Evolutionary conservation across 92 coral and sea anemone species (phyloP), one percentile per base, ranked within the genome.

Genomic region (Parazoanthus atlanticus): DNA sequence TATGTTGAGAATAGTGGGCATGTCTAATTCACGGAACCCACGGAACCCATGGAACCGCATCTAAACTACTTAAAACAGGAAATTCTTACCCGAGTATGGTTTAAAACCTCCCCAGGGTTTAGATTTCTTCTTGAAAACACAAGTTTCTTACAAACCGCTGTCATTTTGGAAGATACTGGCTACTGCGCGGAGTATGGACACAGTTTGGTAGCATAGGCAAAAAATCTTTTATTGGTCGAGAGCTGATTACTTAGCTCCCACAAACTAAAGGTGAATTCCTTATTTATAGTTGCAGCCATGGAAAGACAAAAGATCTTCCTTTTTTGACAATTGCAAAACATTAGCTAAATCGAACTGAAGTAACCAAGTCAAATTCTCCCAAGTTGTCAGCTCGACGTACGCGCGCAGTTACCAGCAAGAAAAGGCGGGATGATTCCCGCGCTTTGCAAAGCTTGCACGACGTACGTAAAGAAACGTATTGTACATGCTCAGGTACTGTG

Each of bases 1-100:
- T n/a, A n/a, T n/a, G n/a, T n/a, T n/a, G n/a, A n/a, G n/a, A n/a
- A 67, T 67, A 67, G 73, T 31, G 34, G 74, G 74, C 74, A n/a
- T n/a, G 74, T 69, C 74, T 29, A 69, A 69, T 29, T 69, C 31
- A 69, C 74, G 74, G 34, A 69, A 69, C 31, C 74, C 0, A 69
- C 74, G 29, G 74, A 69, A 69, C 74, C 74, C 25, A 69, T 69
- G 74, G 74, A 69, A 69, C 74, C 2, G 74, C 74, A 23, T 69
- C 74, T 69, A 69, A 69, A 69, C 74, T 69, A 33, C 74, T 69
- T 69, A 69, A 69, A 69, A 69, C 74, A 69, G 74, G 31, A 69
- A 23, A 69, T 69, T 0, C 74, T 69, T 69, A 8, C 30, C 74
- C 5, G 74, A n/a, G 74, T 69, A 69, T 69, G 74, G 74, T 69